A percentile compares a stretch with the other conserved stretches of the same genome.
These are phyloP conservation scores for Tubulanus polymorphus DNA, from an alignment of 2,888 invertebrate species.

Conservation along the genomic window DNA sequence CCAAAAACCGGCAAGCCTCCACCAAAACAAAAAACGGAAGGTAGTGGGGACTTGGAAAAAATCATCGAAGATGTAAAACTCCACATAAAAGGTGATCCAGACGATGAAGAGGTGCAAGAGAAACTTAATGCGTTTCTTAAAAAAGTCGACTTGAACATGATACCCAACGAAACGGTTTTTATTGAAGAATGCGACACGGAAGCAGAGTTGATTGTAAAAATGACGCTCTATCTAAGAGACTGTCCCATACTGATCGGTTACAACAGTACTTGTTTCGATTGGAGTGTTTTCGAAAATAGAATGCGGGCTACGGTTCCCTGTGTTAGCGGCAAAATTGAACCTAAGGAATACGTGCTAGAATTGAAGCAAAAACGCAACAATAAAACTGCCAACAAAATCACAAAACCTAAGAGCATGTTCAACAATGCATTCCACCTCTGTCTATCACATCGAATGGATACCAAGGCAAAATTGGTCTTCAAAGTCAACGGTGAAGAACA, in stretches of 20 bases:
- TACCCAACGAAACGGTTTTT: neutral
- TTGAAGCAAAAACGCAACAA: neutral
- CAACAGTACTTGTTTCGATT: neutral
- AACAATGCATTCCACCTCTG: neutral
- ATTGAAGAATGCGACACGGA: neutral
- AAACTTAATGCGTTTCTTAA: neutral
- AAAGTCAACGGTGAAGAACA: neutral
- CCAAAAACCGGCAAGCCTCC: neutral
- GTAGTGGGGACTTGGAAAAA: neutral
- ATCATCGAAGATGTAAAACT: neutral
- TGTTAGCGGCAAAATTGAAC: neutral
- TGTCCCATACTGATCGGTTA: neutral
- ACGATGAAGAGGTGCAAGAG: neutral
- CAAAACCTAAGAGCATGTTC: neutral
- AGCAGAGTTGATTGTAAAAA: neutral
- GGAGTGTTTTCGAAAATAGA: neutral
- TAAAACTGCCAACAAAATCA: neutral
- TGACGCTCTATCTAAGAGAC: neutral
- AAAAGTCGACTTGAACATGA: neutral
- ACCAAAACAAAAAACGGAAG: neutral
- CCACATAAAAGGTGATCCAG: neutral
- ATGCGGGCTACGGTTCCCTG: neutral
- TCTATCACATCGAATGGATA: neutral
- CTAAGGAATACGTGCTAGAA: neutral
- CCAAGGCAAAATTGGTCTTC: neutral